Evolutionary conservation across 2,113 vertebrate genomes (phyloP).

Genomic region (Grantiella picta): DNA sequence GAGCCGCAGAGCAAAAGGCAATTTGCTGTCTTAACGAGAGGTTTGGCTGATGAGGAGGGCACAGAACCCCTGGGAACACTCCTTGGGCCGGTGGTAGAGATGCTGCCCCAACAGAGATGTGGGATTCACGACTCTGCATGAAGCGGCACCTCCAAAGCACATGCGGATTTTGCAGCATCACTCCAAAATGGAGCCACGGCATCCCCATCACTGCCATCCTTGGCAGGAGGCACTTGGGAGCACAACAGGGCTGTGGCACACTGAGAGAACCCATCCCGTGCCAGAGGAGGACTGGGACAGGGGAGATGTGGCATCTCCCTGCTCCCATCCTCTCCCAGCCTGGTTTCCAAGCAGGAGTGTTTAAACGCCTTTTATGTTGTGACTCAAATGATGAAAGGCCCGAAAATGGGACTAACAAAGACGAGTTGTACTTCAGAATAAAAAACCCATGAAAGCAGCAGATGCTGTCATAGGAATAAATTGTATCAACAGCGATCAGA

Average conservation of each 20-base stretch:
- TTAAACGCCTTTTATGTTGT: constrained; percentile 59
- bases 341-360: neutral
- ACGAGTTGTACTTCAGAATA: constrained; percentile 42
- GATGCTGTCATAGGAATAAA: constrained; percentile 54
- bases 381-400: constrained; percentile 50
- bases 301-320: neutral
- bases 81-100: neutral
- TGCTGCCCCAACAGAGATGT: neutral
- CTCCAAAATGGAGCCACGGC: neutral
- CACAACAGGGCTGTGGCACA: fast-evolving
- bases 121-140: fast-evolving
- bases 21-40: neutral
- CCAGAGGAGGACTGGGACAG: neutral
- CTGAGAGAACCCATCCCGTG: fast-evolving
- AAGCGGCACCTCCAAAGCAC: neutral
- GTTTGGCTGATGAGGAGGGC: neutral
- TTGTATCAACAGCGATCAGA: constrained; percentile 53
- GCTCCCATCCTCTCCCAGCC: neutral
- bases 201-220: neutral
- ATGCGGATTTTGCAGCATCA: neutral
- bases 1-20: neutral
- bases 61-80: neutral
- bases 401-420: constrained; percentile 47
- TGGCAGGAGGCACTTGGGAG: neutral
- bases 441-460: constrained; percentile 48